Percentiles rank a stretch among this genome's conserved stretches.
These are phyloP conservation scores for Tethya wilhelma DNA, from an alignment of 37 sponge, comb jelly and placozoan species.

Conservation along the genomic window DNA sequence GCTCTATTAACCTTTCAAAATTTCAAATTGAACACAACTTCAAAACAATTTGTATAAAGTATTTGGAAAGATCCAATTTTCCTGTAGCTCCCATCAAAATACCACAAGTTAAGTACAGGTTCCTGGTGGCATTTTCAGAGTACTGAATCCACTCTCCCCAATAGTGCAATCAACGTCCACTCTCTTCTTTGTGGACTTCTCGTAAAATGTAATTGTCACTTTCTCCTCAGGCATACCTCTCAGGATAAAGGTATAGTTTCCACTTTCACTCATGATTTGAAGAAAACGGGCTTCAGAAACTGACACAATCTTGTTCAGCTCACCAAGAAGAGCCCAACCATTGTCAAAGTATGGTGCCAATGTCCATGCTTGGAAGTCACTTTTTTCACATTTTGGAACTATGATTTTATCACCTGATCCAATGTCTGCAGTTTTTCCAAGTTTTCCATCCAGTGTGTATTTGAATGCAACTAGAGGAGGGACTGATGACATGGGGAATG, in stretches of 20 bases:
- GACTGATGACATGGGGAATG: conserved; percentile 12
- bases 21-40: too few species aligned
- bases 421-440: conserved; percentile 18
- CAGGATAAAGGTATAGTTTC: neutral
- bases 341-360: conserved; percentile 51
- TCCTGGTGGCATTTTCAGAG: too few species aligned
- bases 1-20: too few species aligned
- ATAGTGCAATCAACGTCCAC: conserved; percentile 40
- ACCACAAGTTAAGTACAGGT: too few species aligned
- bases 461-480: conserved; percentile 26
- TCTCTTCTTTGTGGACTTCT: neutral
- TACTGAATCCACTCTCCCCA: neutral
- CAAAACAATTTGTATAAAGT: too few species aligned
- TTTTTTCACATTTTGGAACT: conserved; percentile 33
- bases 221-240: conserved; percentile 60
- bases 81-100: neutral
- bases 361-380: conserved; percentile 58
- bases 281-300: conserved; percentile 59
- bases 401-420: neutral
- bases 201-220: conserved; percentile 46
- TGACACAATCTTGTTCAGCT: conserved; percentile 60
- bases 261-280: conserved; percentile 8
- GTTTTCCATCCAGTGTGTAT: conserved; percentile 20
- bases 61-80: neutral
- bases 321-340: conserved; percentile 73